Conservation (phyloP, 2,888 invertebrate genomes). For the Spodoptera exigua region DNA sequence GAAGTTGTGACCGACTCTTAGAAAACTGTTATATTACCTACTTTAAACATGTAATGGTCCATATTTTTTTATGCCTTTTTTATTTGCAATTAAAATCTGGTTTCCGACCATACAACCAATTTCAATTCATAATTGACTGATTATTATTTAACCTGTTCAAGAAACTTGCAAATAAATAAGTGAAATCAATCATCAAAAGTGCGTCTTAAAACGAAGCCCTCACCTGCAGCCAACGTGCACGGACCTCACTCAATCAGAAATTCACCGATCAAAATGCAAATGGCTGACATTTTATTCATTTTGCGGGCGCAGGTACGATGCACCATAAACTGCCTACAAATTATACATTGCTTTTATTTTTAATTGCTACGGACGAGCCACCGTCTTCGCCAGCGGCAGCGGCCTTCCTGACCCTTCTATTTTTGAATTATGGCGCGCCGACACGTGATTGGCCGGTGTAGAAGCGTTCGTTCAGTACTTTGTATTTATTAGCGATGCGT, state of each 20-base stretch:
- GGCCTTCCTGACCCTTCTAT: conserved; percentile 79
- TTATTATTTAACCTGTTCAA: too few species aligned
- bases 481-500: conserved; percentile 65
- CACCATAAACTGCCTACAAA: conserved; percentile 86
- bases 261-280: conserved; percentile 85
- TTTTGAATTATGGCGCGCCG: conserved; percentile 85
- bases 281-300: conserved; percentile 72
- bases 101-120: too few species aligned
- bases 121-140: too few species aligned
- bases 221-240: conserved; percentile 33
- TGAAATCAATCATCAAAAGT: neutral
- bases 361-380: conserved; percentile 85
- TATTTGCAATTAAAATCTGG: too few species aligned
- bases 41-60: too few species aligned
- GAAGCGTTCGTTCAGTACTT: conserved; percentile 59
- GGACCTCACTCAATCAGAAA: conserved; percentile 83
- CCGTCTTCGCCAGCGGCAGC: conserved; percentile 84
- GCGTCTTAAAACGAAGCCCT: neutral
- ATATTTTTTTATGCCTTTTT: too few species aligned
- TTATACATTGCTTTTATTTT: conserved; percentile 87
- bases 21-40: too few species aligned
- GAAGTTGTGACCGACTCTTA: too few species aligned
- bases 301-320: conserved; percentile 72
- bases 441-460: conserved; percentile 83
- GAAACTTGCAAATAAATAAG: neutral